Base-by-base conservation (phyloP, 2,888 invertebrate genomes). In the Rotaria magnacalcarata region DNA sequence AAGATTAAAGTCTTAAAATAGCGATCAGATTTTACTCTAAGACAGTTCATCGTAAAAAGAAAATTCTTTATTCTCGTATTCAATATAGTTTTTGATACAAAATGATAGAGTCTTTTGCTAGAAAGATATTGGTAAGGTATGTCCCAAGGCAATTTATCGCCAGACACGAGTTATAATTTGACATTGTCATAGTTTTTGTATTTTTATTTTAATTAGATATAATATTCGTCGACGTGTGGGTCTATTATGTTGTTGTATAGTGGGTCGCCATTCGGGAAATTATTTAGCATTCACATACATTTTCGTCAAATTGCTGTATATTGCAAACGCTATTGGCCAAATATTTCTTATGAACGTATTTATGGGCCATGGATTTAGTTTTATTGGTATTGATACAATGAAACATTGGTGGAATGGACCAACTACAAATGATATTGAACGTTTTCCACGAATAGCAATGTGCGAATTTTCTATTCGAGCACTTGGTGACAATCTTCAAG, bases 381-480 rank as follows among this genome's bases (percentile, higher is more conserved):
- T 86, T n/a, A 67, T 84, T 54, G 85, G 85, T 60, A 60, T 87
- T 85, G 67, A 85, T 43, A 80, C 56, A n/a, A 84, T 87, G 2
- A 16, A 84, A n/a, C 84, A 67, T 24, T 85, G 84, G 84, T 34
- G 54, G 19, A 56, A 52, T 52, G 67, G 84, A 24, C 21, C 41
- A n/a, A 58, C 52, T 24, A 50, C 56, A 19, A 60, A 80, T 41
- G 85, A n/a, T 60, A 27, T 41, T 34, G 60, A 80, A 58, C 85
- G 87, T 19, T 87, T 87, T 85, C 87, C 87, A 41, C 14, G 85
- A 10, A 85, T 87, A n/a, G 85, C 87, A 8, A 87, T 87, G 80
- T 87, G 87, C 27, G 67, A 87, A 34, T 85, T 87, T 84, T 75
- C 50, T 10, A 85, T 87, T 27, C 52, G 87, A 24, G 75, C 84